A percentile compares a stretch with the other conserved stretches of the same genome.
phyloP scores from a whole-genome alignment of 1,140 invertebrate species.

The Capitella teleta region DNA sequence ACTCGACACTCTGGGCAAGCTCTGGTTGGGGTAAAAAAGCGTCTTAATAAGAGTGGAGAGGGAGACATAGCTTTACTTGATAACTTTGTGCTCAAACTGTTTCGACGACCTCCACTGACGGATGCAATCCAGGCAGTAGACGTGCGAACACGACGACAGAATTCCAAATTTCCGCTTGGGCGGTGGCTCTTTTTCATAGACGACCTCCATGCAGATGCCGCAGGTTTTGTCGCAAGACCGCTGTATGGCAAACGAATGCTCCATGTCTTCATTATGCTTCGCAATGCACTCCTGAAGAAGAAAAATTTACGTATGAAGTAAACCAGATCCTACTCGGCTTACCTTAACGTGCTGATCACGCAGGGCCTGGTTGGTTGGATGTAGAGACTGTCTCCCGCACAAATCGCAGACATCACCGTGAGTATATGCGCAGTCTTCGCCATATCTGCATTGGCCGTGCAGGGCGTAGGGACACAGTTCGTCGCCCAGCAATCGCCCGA shows the following conservation, averaged over 20 bases:
- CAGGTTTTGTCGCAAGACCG: conserved; percentile 71
- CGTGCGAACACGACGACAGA: conserved; percentile 75
- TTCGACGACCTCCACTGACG: conserved; percentile 75
- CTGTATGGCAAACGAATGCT: conserved; percentile 71
- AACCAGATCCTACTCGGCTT: conserved; percentile 16
- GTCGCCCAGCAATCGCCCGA: not conserved
- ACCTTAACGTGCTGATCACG: conserved; percentile 59
- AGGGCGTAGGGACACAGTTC: conserved; percentile 56
- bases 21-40: conserved; percentile 39
- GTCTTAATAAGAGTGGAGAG: not conserved
- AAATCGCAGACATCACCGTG: conserved; percentile 73
- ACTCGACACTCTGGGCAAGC: conserved; percentile 76
- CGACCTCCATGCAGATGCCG: conserved; percentile 73
- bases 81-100: conserved; percentile 74
- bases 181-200: conserved; percentile 61
- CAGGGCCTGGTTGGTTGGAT: conserved; percentile 61
- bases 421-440: conserved; percentile 57
- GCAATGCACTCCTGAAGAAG: conserved; percentile 57
- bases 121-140: conserved; percentile 78
- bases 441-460: conserved; percentile 54
- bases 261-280: conserved; percentile 73
- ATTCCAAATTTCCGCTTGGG: conserved; percentile 68
- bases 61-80: conserved; percentile 49
- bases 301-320: not conserved
- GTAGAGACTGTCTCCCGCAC: conserved; percentile 59